Base-by-base conservation (phyloP, 1,140 invertebrate species). In the Orius insidiosus region DNA sequence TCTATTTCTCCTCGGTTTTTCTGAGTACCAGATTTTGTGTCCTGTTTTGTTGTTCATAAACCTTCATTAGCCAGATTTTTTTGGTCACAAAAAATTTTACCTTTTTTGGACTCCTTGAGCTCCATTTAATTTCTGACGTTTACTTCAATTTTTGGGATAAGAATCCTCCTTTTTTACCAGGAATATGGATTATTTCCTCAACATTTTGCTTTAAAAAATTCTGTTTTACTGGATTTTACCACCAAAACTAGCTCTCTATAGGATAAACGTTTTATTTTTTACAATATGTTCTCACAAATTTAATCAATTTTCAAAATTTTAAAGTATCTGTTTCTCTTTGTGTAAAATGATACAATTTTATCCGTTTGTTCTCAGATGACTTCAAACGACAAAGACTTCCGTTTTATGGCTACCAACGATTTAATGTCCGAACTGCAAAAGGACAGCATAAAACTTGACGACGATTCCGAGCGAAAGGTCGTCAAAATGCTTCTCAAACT, bases 351-450 rank as follows among this genome's bases (percentile, higher is more conserved):
- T 19, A 16, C 30, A 5, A 24, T 47, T 31, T 39, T 46, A 3
- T 7, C 33, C 35, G 45, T 51, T 58, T 53, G 53, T 48, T 65
- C 61, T 35, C 59, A 97, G 90, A 98, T 98, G 94, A 93, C 87
- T 52, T 97, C 93, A 39, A 88, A 76, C 59, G 95, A 98, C 65
- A 98, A 98, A 68, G 95, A 98, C 65, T 98, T 97, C 63, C 77
- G 95, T 37, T 98, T 98, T 68, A 98, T 98, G 95, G 95, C 95
- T 33, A 97, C 94, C 40, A 98, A 98, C 70, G 95, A 98, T 74
- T 69, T 98, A 55, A 98, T 98, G 92, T 83, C 82, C 34, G 94
- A 98, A 67, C 64, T 98, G 33, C 93, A 98, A 68, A 98, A 97
- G 62, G 93, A 98, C 65, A 95, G 88, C 51, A 98, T 98, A 53